These are phyloP conservation scores for Alviniconcha strummeri DNA, from an alignment of 2,888 invertebrate species.

Conservation along the genomic window DNA sequence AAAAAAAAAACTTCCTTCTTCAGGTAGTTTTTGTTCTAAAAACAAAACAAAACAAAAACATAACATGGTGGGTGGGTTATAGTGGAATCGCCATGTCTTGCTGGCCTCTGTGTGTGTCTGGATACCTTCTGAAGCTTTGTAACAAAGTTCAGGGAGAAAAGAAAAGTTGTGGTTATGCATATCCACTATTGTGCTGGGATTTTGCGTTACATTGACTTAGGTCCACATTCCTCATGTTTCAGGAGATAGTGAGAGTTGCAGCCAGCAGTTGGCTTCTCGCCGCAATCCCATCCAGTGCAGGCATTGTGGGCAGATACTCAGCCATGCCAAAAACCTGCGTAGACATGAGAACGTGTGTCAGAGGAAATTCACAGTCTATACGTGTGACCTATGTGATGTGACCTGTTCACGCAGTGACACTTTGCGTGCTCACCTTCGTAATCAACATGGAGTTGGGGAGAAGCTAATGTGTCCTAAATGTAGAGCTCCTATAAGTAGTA, in stretches of 20 bases:
- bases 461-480: constrained; percentile 33
- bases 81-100: too few species aligned
- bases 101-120: too few species aligned
- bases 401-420: constrained; percentile 25
- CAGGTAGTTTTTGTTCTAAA: too few species aligned
- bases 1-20: too few species aligned
- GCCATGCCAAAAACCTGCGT: constrained; percentile 27
- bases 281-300: constrained; percentile 2
- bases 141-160: too few species aligned
- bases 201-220: too few species aligned
- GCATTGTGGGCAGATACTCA: constrained; percentile 24
- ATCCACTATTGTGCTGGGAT: too few species aligned
- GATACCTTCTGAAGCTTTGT: too few species aligned
- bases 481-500: constrained; percentile 24
- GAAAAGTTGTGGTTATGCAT: too few species aligned
- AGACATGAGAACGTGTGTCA: constrained; percentile 30
- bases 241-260: background rate
- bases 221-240: too few species aligned
- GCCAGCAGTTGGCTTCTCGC: background rate
- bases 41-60: too few species aligned
- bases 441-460: constrained; percentile 34
- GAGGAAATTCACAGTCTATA: constrained; percentile 1
- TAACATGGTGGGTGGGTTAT: too few species aligned
- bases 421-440: constrained; percentile 22
- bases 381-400: constrained; percentile 20